phyloP scores from a whole-genome alignment of 2,113 vertebrate species.

The Sardina pilchardus region DNA sequence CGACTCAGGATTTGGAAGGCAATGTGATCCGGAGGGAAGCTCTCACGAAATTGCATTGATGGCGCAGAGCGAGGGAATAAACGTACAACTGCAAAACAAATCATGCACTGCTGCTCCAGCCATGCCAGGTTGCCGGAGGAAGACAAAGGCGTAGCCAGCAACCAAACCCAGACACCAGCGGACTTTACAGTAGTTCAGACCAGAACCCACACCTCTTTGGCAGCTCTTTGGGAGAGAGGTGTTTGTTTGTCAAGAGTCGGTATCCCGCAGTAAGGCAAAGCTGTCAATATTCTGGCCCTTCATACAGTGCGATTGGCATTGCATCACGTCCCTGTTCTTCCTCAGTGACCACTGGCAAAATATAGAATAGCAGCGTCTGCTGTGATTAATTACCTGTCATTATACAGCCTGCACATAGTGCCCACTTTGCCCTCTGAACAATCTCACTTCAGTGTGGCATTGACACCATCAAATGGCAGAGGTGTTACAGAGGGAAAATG shows the following conservation, averaged over 20 bases:
- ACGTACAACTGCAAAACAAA: conserved; percentile 62
- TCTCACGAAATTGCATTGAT: conserved; percentile 65
- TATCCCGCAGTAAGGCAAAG: not conserved
- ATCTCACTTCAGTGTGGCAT: not conserved
- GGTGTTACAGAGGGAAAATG: not conserved
- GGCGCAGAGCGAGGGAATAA: conserved; percentile 56
- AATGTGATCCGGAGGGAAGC: conserved; percentile 52
- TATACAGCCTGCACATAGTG: not conserved
- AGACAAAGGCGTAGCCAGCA: not conserved
- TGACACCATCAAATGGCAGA: not conserved
- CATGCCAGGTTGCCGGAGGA: conserved; percentile 19
- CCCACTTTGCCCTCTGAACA: not conserved
- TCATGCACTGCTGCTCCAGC: conserved; percentile 41
- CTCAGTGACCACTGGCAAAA: not conserved
- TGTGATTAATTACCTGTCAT: conserved; percentile 7
- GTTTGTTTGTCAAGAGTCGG: not conserved
- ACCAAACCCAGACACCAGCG: not conserved
- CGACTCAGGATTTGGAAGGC: conserved; percentile 42
- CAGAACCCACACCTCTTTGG: not conserved
- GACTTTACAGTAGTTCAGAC: not conserved
- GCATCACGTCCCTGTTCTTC: not conserved
- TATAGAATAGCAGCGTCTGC: not conserved
- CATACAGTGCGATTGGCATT: not conserved
- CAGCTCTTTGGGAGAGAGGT: not conserved
- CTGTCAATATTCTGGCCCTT: not conserved